Percentiles rank a stretch among this genome's conserved stretches.
phyloP scores from a whole-genome alignment of 2,888 invertebrate species.

The Drosophila gaucha region DNA sequence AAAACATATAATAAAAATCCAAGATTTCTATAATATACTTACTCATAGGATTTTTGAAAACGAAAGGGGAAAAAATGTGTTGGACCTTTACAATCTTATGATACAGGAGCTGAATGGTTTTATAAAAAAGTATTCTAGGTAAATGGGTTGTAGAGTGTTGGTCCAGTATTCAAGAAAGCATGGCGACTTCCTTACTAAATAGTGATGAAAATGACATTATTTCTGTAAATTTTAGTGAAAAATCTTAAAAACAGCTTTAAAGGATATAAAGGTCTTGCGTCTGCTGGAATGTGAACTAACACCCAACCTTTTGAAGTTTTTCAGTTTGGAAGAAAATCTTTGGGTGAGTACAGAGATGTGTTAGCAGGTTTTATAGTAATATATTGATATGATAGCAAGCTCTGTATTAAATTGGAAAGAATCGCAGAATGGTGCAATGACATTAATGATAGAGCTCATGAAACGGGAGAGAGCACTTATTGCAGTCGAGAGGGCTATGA shows the following conservation, averaged over 20 bases:
- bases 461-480: constrained; percentile 92
- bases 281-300: constrained; percentile 88
- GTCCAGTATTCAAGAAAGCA: constrained; percentile 87
- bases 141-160: constrained; percentile 90
- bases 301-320: constrained; percentile 87
- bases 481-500: constrained; percentile 89
- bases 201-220: constrained; percentile 85
- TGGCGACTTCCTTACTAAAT: constrained; percentile 86
- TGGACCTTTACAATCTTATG: constrained; percentile 87
- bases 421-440: constrained; percentile 94
- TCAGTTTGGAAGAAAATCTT: constrained; percentile 89
- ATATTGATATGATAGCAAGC: constrained; percentile 84
- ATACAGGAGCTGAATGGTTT: constrained; percentile 87
- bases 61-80: constrained; percentile 84
- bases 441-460: constrained; percentile 89
- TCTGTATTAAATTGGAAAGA: constrained; percentile 86
- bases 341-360: constrained; percentile 84
- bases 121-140: constrained; percentile 87
- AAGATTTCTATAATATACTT: background rate
- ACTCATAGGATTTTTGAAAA: constrained; percentile 86
- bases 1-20: background rate
- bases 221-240: constrained; percentile 88
- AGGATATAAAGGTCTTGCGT: constrained; percentile 92
- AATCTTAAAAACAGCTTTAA: constrained; percentile 90
- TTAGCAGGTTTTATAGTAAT: background rate